phyloP scores from a whole-genome alignment of 2,113 vertebrate genomes.

The Helogale parvula region DNA sequence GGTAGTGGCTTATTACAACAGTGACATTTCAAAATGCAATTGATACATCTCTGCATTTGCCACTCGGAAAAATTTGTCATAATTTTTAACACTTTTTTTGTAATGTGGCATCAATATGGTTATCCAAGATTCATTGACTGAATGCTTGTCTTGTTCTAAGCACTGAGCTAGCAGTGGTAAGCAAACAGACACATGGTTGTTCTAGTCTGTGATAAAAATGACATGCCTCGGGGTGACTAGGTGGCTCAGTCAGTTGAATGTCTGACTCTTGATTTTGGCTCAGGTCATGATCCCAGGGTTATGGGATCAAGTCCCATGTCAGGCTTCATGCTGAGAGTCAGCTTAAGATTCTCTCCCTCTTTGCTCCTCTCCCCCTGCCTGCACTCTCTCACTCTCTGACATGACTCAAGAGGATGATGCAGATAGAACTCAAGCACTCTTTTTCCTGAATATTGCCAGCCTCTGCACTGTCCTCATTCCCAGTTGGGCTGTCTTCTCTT shows the following conservation, averaged over 20 bases:
- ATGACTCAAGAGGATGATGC: neutral
- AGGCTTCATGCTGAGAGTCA: too few species aligned
- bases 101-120: neutral
- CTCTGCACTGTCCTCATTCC: neutral
- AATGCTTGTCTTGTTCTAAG: neutral
- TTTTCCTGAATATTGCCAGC: neutral
- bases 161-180: neutral
- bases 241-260: too few species aligned
- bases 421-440: neutral
- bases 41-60: neutral
- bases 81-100: conserved; percentile 1
- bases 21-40: neutral
- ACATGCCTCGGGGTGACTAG: neutral
- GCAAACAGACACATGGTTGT: neutral
- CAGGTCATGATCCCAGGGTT: too few species aligned
- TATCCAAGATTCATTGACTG: neutral
- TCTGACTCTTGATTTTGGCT: too few species aligned
- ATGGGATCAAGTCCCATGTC: too few species aligned
- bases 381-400: too few species aligned
- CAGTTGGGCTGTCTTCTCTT: neutral
- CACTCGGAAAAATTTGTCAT: neutral
- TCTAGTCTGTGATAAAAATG: neutral
- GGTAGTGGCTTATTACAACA: neutral
- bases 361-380: too few species aligned
- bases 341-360: too few species aligned